Evolutionary conservation across 2,113 vertebrate species (phyloP).

Genomic region (Nothobranchius kuhntae): DNA sequence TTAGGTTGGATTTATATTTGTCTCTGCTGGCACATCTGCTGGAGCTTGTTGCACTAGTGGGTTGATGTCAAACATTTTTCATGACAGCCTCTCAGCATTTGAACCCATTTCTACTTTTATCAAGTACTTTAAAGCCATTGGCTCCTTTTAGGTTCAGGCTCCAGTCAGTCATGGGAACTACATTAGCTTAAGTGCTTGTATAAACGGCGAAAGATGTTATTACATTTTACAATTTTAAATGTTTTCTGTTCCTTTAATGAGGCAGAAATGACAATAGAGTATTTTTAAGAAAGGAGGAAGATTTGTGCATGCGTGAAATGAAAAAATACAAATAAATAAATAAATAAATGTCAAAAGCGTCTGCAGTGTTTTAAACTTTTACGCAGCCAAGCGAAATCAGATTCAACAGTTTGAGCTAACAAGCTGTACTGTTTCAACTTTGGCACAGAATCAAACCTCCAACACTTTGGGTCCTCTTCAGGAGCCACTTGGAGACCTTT

Average conservation of each 20-base stretch:
- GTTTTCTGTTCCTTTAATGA: background rate
- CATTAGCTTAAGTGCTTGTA: constrained; percentile 20
- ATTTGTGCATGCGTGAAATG: background rate
- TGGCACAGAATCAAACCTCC: background rate
- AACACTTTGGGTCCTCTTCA: constrained; percentile 11
- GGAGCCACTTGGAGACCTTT: constrained; percentile 24
- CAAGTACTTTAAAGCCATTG: constrained; percentile 24
- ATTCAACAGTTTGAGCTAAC: too few species aligned
- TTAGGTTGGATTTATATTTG: constrained; percentile 11
- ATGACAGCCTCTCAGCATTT: background rate
- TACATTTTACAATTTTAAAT: too few species aligned
- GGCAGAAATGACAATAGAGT: background rate
- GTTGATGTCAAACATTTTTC: constrained; percentile 1
- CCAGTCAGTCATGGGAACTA: constrained; percentile 17
- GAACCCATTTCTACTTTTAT: constrained; percentile 1
- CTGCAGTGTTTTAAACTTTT: background rate
- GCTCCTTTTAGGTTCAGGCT: constrained; percentile 14
- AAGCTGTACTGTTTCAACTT: constrained; percentile 17
- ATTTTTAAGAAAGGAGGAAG: background rate
- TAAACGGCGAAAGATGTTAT: background rate
- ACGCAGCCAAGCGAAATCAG: background rate
- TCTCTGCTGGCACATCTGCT: background rate
- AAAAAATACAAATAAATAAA: background rate
- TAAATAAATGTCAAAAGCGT: background rate
- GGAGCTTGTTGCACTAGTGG: background rate